Evolutionary conservation across 2,113 vertebrate species (phyloP).

Genomic region (Nothobranchius furzeri): DNA sequence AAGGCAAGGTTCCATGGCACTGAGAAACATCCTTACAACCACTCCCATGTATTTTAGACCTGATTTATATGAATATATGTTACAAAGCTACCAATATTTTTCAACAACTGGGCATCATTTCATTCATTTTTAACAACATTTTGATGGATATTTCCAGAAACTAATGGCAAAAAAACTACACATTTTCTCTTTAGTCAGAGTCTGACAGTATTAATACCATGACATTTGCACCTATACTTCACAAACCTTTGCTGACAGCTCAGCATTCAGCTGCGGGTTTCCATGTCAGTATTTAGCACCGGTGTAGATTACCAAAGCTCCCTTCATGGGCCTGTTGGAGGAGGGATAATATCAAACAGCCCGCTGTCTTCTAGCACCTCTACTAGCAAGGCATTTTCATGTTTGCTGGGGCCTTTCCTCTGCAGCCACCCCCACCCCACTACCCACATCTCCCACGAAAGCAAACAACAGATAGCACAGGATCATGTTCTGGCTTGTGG

Average conservation of each 20-base stretch:
- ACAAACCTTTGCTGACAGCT: slow-evolving; percentile 20
- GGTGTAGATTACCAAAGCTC: slow-evolving; percentile 6
- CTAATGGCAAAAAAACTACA: no score
- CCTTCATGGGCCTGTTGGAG: slow-evolving; percentile 36
- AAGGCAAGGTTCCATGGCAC: no score
- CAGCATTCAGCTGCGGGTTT: slow-evolving; percentile 31
- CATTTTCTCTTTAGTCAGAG: background rate
- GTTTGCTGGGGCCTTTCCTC: slow-evolving; percentile 21
- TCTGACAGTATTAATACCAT: background rate
- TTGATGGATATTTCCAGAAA: no score
- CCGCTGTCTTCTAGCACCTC: slow-evolving; percentile 54
- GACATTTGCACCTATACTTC: background rate
- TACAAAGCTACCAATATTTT: no score
- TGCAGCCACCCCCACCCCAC: slow-evolving; percentile 46
- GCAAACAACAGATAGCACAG: slow-evolving; percentile 28
- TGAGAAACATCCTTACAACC: no score
- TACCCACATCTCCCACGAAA: slow-evolving; percentile 9
- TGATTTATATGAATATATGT: no score
- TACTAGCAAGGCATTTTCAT: slow-evolving; percentile 47
- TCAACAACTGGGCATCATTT: no score
- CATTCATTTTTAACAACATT: no score
- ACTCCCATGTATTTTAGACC: no score
- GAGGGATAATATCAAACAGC: slow-evolving; percentile 42
- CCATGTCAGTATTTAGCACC: slow-evolving; percentile 44
- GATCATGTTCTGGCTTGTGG: slow-evolving; percentile 18